Evolutionary conservation across 2,113 vertebrate genomes (phyloP), one percentile per base, ranked within the genome.

Genomic region (Cygnus buccinator): DNA sequence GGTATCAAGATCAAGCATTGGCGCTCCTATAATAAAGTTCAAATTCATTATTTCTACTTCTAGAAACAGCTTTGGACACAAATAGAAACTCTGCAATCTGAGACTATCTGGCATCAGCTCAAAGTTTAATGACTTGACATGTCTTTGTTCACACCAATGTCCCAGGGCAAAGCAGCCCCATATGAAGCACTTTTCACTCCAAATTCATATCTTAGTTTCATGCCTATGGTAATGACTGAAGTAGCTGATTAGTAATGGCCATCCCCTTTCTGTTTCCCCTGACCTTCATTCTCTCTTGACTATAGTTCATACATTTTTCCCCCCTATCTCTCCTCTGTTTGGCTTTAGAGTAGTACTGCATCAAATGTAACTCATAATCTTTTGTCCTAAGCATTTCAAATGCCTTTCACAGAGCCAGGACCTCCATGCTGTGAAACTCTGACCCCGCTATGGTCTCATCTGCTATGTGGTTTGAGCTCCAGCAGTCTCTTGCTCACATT

Each of bases 101-200:
- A 96, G 35, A 48, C 41, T 75, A 14, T 68, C 71, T 96, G 92
- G 88, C 86, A 84, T 84, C 44, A 65, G 48, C n/a, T 78, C 70
- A 75, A 20, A 90, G 37, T 93, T 87, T 79, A 78, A 87, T 90
- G 73, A 87, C 68, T 93, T 92, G 62, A 96, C 81, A 93, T 93
- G 23, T 90, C 90, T 96, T 84, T 93, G 87, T 90, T 93, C 82
- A 92, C 83, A 93, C 79, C 85, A 93, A 41, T 91, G 73, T 90
- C 85, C 63, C 82, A 77, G 52, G 75, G 92, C 85, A 93, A 96
- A 95, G 66, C 58, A 83, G 25, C 59, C 41, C 25, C 66, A 70
- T 66, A 70, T 74, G 78, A 95, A n/a, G 46, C n/a, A 76, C 23
- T 89, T 90, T 61, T 92, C 44, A 44, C 39, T 92, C 80, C 73